Evolutionary conservation across 2,888 invertebrate genomes (phyloP).

Genomic region (Agonopterix alstromeriana): DNA sequence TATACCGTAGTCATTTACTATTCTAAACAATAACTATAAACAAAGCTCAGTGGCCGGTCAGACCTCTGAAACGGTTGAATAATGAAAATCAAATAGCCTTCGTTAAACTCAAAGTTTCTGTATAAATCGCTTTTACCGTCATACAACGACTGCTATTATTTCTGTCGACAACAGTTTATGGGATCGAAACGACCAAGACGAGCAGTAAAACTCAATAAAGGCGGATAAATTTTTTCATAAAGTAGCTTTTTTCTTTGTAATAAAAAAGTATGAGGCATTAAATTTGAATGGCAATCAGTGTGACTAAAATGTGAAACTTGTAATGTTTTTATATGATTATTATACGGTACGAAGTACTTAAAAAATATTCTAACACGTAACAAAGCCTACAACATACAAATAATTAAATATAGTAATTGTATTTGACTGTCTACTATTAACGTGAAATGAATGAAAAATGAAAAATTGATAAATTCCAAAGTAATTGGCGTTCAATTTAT

Average conservation of each 20-base stretch:
- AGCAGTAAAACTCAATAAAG: conserved; percentile 30
- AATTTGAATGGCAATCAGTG: conserved; percentile 11
- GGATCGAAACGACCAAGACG: conserved; percentile 22
- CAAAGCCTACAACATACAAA: no score
- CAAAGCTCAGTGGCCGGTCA: conserved; percentile 3
- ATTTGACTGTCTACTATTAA: no score
- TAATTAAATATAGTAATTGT: no score
- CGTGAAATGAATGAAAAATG: no score
- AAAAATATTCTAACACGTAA: no score
- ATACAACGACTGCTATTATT: conserved; percentile 23
- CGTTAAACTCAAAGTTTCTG: conserved; percentile 22
- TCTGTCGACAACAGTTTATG: conserved; percentile 29
- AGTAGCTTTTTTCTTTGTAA: conserved; percentile 21
- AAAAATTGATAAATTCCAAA: no score
- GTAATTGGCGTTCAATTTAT: no score
- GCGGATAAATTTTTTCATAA: conserved; percentile 32
- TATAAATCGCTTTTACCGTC: conserved; percentile 27
- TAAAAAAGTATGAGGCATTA: conserved; percentile 26
- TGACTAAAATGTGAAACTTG: neutral
- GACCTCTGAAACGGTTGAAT: conserved; percentile 12
- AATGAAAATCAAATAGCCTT: conserved; percentile 23
- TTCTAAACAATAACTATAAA: conserved; percentile 8
- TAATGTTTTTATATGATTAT: no score
- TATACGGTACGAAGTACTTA: no score
- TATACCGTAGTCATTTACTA: neutral